Conservation (phyloP, 1,140 invertebrate species). For the Helicoverpa armigera region DNA sequence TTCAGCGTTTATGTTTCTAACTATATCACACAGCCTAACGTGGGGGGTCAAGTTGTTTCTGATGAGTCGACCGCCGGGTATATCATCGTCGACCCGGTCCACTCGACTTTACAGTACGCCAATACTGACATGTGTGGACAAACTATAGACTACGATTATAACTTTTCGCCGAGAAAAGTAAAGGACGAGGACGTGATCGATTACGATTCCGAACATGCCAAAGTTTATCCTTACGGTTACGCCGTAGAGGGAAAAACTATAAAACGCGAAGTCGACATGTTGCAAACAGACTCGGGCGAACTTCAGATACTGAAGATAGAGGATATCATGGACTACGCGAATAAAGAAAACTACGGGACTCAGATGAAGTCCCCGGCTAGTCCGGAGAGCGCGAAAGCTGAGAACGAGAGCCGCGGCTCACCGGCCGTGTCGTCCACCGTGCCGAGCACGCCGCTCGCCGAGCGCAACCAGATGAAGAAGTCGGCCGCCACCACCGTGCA, state of each 20-base stretch:
- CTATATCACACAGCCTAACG: slow-evolving; percentile 88
- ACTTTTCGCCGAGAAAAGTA: slow-evolving; percentile 67
- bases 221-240: slow-evolving; percentile 75
- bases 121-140: slow-evolving; percentile 76
- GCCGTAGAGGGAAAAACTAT: slow-evolving; percentile 80
- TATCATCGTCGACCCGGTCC: slow-evolving; percentile 79
- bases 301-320: slow-evolving; percentile 83
- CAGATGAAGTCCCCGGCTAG: slow-evolving; percentile 84
- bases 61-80: slow-evolving; percentile 87
- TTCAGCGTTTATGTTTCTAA: slow-evolving; percentile 87
- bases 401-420: slow-evolving; percentile 77
- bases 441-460: slow-evolving; percentile 76
- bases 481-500: slow-evolving; percentile 82
- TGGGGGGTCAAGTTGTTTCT: slow-evolving; percentile 90
- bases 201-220: slow-evolving; percentile 73
- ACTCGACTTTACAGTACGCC: slow-evolving; percentile 78
- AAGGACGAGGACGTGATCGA: slow-evolving; percentile 67
- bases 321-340: slow-evolving; percentile 83
- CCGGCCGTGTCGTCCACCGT: slow-evolving; percentile 81
- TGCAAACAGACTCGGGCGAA: slow-evolving; percentile 72
- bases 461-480: slow-evolving; percentile 81
- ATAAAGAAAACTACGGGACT: slow-evolving; percentile 85
- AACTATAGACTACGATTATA: slow-evolving; percentile 75
- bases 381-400: slow-evolving; percentile 79
- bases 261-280: slow-evolving; percentile 73